These are phyloP conservation scores for Callospermophilus lateralis DNA, from an alignment of 2,113 vertebrate species.

Conservation along the genomic window DNA sequence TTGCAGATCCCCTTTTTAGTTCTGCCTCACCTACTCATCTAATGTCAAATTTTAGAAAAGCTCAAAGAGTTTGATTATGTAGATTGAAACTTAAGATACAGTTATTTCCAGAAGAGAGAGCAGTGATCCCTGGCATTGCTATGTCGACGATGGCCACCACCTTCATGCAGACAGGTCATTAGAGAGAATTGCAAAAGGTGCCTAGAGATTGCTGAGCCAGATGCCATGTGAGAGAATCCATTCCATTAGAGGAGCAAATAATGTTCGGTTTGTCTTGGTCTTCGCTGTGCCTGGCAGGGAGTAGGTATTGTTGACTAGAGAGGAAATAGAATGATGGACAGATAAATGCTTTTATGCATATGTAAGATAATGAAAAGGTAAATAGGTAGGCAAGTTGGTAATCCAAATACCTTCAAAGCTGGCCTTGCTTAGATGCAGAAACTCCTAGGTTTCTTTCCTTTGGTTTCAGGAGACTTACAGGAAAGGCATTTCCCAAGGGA, in stretches of 20 bases:
- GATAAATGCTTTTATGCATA: not conserved
- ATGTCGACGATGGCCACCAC: fast-evolving
- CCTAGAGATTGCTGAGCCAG: not conserved
- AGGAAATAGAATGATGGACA: not conserved
- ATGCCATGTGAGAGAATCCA: not conserved
- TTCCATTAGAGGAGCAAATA: not conserved
- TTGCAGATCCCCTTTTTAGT: not conserved
- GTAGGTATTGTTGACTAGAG: not conserved
- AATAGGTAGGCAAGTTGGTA: not conserved
- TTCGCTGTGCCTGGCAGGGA: not conserved
- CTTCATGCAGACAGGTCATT: fast-evolving
- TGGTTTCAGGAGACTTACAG: not conserved
- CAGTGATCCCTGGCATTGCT: not conserved
- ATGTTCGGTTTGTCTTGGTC: not conserved
- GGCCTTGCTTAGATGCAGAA: not conserved
- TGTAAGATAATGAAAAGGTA: not conserved
- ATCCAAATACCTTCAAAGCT: not conserved
- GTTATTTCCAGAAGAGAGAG: not conserved
- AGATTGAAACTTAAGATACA: not conserved
- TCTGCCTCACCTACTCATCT: not conserved
- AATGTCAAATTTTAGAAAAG: not conserved
- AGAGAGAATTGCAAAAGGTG: not conserved
- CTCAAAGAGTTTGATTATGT: not conserved
- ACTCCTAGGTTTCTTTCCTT: not conserved
- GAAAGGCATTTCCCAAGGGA: not conserved